Conservation (phyloP, 1,140 invertebrate species). For the Drosophila azteca region DNA sequence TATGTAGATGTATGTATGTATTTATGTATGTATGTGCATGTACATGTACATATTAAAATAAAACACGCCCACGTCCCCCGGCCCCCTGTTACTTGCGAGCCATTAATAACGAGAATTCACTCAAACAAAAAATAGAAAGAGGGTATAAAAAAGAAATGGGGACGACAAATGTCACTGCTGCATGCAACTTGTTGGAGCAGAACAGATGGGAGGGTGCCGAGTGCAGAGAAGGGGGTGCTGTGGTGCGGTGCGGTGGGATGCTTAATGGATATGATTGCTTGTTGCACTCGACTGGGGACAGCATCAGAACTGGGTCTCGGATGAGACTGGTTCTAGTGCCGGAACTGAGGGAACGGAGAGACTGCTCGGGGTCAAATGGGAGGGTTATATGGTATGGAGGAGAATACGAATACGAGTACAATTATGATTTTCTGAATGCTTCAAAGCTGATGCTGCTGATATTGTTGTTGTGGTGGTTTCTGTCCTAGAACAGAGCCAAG, state of each 20-base stretch:
- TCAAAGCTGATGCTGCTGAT: constrained; percentile 14
- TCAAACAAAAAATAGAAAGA: background rate
- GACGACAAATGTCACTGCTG: constrained; percentile 36
- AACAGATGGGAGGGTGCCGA: background rate
- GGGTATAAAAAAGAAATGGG: constrained; percentile 5
- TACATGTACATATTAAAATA: too few species aligned
- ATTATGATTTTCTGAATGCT: constrained; percentile 30
- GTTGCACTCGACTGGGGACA: constrained; percentile 25
- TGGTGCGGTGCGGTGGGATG: constrained; percentile 1
- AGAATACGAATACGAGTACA: background rate
- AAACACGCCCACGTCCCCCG: too few species aligned
- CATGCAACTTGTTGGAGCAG: constrained; percentile 44
- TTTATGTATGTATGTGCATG: too few species aligned
- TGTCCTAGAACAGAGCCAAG: constrained; percentile 25
- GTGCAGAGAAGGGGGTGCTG: background rate
- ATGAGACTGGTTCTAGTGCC: too few species aligned
- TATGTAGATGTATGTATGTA: too few species aligned
- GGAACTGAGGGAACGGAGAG: too few species aligned
- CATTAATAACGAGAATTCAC: constrained; percentile 61
- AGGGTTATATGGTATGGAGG: too few species aligned
- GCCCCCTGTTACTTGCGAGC: constrained; percentile 36
- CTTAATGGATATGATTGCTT: constrained; percentile 24
- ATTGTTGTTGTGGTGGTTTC: background rate
- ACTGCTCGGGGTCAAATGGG: too few species aligned
- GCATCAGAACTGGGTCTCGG: too few species aligned